Conservation (phyloP, 2,888 invertebrate genomes). For the Diaphora mendica region DNA sequence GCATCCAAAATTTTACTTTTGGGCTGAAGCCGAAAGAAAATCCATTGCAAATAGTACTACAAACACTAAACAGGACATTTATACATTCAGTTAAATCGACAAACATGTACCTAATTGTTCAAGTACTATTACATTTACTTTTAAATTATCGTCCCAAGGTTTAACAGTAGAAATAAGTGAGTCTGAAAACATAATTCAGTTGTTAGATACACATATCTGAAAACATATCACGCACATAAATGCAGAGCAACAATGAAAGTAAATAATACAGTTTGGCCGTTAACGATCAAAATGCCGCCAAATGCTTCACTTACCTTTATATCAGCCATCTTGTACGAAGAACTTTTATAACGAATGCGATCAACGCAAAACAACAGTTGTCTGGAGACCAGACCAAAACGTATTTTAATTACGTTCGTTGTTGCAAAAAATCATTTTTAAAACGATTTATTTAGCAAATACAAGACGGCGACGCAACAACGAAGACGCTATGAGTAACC, state of each 20-base stretch:
- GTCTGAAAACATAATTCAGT: constrained; percentile 15
- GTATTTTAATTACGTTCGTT: constrained; percentile 58
- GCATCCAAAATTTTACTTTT: neutral
- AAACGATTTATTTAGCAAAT: constrained; percentile 54
- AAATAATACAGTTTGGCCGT: constrained; percentile 71
- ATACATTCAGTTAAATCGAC: neutral
- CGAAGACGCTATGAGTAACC: constrained; percentile 72
- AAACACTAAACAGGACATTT: neutral
- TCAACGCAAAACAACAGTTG: constrained; percentile 72
- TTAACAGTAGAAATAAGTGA: constrained; percentile 11
- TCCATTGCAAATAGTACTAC: neutral
- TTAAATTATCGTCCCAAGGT: constrained; percentile 5
- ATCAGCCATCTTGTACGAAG: constrained; percentile 83
- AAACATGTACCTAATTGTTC: constrained; percentile 16
- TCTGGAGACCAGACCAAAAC: constrained; percentile 65
- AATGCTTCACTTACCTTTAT: constrained; percentile 79
- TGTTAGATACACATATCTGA: neutral
- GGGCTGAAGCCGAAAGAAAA: neutral
- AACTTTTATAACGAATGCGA: constrained; percentile 71
- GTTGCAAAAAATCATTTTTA: constrained; percentile 72
- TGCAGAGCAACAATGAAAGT: constrained; percentile 9
- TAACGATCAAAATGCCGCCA: constrained; percentile 84
- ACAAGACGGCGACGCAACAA: constrained; percentile 63
- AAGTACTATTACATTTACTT: constrained; percentile 12
- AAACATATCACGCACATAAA: neutral